Evolutionary conservation across 2,113 vertebrate genomes (phyloP).

Genomic region (Notothenia coriiceps): DNA sequence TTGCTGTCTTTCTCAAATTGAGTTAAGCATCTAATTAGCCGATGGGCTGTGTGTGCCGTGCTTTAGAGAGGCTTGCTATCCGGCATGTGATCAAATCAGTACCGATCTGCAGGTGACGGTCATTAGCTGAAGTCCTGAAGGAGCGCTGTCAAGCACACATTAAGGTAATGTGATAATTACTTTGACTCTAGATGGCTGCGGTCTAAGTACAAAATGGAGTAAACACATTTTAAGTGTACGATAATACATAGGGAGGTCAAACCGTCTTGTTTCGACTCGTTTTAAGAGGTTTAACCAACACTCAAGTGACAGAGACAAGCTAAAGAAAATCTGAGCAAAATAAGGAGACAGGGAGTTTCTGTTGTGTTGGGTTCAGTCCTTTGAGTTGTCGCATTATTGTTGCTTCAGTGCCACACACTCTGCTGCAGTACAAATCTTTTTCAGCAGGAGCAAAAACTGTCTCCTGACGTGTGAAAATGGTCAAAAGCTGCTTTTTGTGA

Average conservation of each 20-base stretch:
- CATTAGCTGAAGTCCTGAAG: conserved; percentile 55
- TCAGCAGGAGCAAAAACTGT: conserved; percentile 13
- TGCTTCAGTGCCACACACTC: conserved; percentile 30
- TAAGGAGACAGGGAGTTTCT: not conserved
- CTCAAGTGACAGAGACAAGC: not conserved
- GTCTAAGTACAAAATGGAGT: conserved; percentile 10
- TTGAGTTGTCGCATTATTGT: conserved; percentile 48
- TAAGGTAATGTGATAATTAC: conserved; percentile 38
- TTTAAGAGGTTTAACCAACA: conserved; percentile 34
- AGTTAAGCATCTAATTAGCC: conserved; percentile 38
- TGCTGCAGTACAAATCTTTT: conserved; percentile 11
- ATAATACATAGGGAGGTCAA: not conserved
- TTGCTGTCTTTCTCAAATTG: conserved; percentile 25
- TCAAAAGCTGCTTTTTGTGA: conserved; percentile 42
- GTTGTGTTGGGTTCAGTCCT: conserved; percentile 32
- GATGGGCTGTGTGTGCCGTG: conserved; percentile 12
- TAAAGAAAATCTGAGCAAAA: conserved; percentile 12
- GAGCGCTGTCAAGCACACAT: conserved; percentile 31
- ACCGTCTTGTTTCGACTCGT: conserved; percentile 5
- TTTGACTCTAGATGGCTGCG: conserved; percentile 19
- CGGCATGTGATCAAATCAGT: conserved; percentile 53
- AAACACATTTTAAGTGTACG: conserved; percentile 33
- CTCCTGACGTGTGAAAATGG: conserved; percentile 34
- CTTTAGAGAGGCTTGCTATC: conserved; percentile 33
- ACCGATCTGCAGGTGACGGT: conserved; percentile 53